Evolutionary conservation across 1,140 invertebrate species (phyloP).

Genomic region (Dufourea novaeangliae): DNA sequence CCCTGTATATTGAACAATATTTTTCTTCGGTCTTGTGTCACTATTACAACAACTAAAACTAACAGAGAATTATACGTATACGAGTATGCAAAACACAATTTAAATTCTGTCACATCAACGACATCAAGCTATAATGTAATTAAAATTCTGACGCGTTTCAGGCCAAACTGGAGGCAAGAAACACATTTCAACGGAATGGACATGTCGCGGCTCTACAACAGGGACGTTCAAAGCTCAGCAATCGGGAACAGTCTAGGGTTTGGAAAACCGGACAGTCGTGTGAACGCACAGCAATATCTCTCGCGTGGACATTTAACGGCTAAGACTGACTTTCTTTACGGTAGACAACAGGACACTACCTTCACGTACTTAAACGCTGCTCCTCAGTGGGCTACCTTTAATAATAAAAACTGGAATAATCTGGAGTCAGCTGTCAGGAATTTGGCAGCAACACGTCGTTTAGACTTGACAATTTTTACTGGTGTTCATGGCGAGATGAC

Average conservation of each 20-base stretch:
- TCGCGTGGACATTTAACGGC: conserved; percentile 79
- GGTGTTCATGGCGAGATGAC: conserved; percentile 82
- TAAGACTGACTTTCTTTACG: conserved; percentile 80
- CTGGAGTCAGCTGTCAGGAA: conserved; percentile 56
- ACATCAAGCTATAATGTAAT: neutral
- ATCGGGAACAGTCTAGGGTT: conserved; percentile 71
- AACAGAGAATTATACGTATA: too few relatives aligned
- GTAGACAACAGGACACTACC: conserved; percentile 73
- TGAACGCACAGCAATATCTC: conserved; percentile 70
- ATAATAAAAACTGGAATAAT: conserved; percentile 82
- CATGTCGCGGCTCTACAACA: conserved; percentile 66
- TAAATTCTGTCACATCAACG: neutral
- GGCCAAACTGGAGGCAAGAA: conserved; percentile 66
- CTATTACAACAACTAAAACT: too few relatives aligned
- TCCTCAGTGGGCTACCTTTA: conserved; percentile 84
- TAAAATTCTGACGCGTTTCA: neutral
- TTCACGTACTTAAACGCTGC: conserved; percentile 83
- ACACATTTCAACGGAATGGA: conserved; percentile 67
- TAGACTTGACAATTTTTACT: conserved; percentile 82
- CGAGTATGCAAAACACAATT: neutral
- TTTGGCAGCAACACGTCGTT: conserved; percentile 63
- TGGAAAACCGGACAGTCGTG: neutral
- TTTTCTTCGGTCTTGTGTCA: too few relatives aligned
- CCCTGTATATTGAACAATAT: too few relatives aligned
- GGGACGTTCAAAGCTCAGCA: conserved; percentile 60